These are phyloP conservation scores for Listronotus bonariensis DNA, from an alignment of 1,140 invertebrate genomes.

Conservation along the genomic window DNA sequence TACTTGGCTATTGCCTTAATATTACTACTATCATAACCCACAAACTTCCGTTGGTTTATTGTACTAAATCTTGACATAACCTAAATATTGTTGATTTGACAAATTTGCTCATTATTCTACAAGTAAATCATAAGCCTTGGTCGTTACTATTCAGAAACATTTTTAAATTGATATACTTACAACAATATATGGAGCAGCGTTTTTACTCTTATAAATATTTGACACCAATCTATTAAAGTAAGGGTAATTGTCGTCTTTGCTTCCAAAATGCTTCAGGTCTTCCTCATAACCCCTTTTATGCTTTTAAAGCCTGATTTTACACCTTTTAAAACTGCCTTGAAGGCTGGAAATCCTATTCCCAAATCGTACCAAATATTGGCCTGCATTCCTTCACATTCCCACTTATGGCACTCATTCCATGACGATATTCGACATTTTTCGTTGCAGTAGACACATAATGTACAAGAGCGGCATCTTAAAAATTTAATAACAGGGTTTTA, in stretches of 20 bases:
- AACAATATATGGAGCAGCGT: slow-evolving; percentile 41
- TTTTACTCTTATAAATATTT: slow-evolving; percentile 47
- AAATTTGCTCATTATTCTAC: too few species aligned
- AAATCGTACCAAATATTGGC: slow-evolving; percentile 67
- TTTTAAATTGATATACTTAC: too few species aligned
- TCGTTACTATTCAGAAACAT: too few species aligned
- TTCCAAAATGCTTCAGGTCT: slow-evolving; percentile 57
- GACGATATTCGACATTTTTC: slow-evolving; percentile 64
- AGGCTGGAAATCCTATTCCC: slow-evolving; percentile 76
- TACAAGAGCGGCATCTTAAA: slow-evolving; percentile 67
- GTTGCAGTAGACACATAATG: slow-evolving; percentile 69
- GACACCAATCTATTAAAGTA: slow-evolving; percentile 57
- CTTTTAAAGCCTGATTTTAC: slow-evolving; percentile 50
- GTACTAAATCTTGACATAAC: too few species aligned
- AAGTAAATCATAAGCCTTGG: too few species aligned
- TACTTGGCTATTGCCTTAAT: too few species aligned
- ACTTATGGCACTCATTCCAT: slow-evolving; percentile 69
- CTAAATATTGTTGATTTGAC: too few species aligned
- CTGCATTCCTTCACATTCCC: slow-evolving; percentile 72
- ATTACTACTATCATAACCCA: too few species aligned
- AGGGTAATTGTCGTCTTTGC: slow-evolving; percentile 54
- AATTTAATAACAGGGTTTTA: not conserved
- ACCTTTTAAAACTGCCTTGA: slow-evolving; percentile 65
- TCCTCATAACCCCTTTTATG: slow-evolving; percentile 55
- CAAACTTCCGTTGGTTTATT: too few species aligned